A percentile compares a stretch with the other conserved stretches of the same genome.
Evolutionary conservation across 2,888 invertebrate species (phyloP).

Genomic region (Torymus tubicola): DNA sequence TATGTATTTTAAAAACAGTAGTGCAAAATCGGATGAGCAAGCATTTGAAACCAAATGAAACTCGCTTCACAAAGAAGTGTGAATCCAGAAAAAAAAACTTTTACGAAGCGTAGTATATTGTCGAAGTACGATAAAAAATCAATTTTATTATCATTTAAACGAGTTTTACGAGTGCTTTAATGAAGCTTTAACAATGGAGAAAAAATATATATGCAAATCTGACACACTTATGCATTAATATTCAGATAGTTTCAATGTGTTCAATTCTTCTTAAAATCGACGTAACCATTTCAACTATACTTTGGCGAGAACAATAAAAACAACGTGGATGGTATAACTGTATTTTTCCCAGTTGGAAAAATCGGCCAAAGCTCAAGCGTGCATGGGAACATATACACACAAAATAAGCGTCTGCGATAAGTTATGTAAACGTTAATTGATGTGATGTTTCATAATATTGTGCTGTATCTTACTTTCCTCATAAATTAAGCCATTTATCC

Average conservation of each 20-base stretch:
- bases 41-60: not conserved
- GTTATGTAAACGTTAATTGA: conserved; percentile 40
- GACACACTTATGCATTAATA: conserved; percentile 42
- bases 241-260: conserved; percentile 35
- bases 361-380: conserved; percentile 10
- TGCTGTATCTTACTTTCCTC: conserved; percentile 33
- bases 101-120: conserved; percentile 1
- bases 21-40: too few species aligned
- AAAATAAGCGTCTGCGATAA: conserved; percentile 17
- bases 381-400: not conserved
- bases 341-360: conserved; percentile 19
- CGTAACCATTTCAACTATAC: conserved; percentile 14
- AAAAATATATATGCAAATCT: conserved; percentile 34
- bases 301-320: conserved; percentile 17
- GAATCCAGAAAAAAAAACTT: conserved; percentile 5
- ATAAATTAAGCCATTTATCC: conserved; percentile 21
- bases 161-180: conserved; percentile 18
- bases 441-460: conserved; percentile 41
- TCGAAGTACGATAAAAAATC: conserved; percentile 31
- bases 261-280: conserved; percentile 39
- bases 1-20: too few species aligned
- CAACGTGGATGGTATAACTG: conserved; percentile 22
- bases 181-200: conserved; percentile 30
- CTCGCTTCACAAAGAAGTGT: not conserved
- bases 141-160: conserved; percentile 34